A percentile compares a stretch with the other conserved stretches of the same genome.
phyloP scores from a whole-genome alignment of 2,888 invertebrate genomes.

The Lepidonotus clava region DNA sequence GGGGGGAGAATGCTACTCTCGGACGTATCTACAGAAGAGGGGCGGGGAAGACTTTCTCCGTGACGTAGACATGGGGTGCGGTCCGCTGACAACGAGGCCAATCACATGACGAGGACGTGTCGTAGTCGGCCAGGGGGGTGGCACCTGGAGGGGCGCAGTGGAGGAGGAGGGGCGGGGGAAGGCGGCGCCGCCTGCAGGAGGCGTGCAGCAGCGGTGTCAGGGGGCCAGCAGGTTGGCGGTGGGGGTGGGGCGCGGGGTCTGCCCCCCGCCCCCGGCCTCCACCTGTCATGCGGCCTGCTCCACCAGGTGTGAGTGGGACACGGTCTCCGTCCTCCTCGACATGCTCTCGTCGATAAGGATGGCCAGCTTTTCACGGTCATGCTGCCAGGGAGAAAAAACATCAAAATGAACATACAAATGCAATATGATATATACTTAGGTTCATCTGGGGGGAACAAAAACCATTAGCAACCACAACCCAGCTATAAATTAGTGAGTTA shows the following conservation, averaged over 20 bases:
- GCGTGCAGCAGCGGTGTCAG: background rate
- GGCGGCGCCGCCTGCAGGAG: background rate
- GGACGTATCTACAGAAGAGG: background rate
- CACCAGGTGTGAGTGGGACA: background rate
- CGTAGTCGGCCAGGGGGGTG: background rate
- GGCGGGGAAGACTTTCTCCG: background rate
- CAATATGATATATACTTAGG: background rate
- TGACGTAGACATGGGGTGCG: background rate
- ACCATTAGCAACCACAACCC: background rate
- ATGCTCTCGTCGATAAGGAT: slow-evolving; percentile 9
- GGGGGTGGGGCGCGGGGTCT: background rate
- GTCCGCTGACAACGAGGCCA: background rate
- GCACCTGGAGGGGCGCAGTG: background rate
- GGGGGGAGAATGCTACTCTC: background rate
- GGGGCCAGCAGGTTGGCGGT: background rate
- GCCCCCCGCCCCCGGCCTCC: background rate
- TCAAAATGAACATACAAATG: background rate
- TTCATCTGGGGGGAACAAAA: too few species aligned
- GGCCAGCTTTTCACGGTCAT: slow-evolving; percentile 33
- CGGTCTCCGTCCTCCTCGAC: background rate
- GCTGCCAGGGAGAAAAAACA: background rate
- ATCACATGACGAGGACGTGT: background rate
- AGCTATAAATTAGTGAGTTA: background rate
- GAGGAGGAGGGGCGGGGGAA: background rate
- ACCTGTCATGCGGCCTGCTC: slow-evolving; percentile 7